Percentiles rank a stretch among this genome's conserved stretches.
Conservation (phyloP, 2,888 invertebrate species). For the Timema podura region DNA sequence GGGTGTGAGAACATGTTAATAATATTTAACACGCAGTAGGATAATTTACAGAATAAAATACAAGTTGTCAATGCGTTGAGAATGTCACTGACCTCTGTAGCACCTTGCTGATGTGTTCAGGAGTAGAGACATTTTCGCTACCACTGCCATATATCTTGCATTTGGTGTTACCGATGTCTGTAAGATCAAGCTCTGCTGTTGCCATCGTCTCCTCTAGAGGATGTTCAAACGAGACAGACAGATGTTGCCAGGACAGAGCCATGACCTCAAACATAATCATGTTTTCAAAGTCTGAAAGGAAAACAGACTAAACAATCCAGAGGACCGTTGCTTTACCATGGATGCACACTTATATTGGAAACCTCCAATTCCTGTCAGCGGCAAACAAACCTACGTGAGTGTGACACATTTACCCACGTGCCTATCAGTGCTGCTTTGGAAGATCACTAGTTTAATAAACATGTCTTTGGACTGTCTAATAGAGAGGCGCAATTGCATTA, state of each 20-base stretch:
- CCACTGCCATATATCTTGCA: slow-evolving; percentile 65
- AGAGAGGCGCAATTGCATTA: too few species aligned
- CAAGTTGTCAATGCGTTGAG: not conserved
- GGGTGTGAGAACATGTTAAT: too few species aligned
- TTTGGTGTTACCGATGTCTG: slow-evolving; percentile 72
- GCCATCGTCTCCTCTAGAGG: slow-evolving; percentile 90
- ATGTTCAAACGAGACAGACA: slow-evolving; percentile 88
- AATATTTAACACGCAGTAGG: too few species aligned
- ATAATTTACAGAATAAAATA: slow-evolving; percentile 15
- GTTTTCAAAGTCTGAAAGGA: slow-evolving; percentile 58
- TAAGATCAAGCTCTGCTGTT: slow-evolving; percentile 83
- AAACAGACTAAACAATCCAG: too few species aligned
- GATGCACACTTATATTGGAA: too few species aligned
- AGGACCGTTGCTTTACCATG: too few species aligned
- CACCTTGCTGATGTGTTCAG: slow-evolving; percentile 60
- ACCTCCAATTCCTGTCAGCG: too few species aligned
- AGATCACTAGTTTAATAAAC: too few species aligned
- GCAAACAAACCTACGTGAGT: too few species aligned
- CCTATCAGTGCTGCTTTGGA: too few species aligned
- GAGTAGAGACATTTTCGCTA: slow-evolving; percentile 46
- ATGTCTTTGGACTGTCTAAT: too few species aligned
- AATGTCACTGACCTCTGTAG: slow-evolving; percentile 60
- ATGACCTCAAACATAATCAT: slow-evolving; percentile 90
- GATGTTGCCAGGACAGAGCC: slow-evolving; percentile 82
- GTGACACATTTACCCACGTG: too few species aligned